Evolutionary conservation across 2,888 invertebrate genomes (phyloP).

Genomic region (Morpho achilles): DNA sequence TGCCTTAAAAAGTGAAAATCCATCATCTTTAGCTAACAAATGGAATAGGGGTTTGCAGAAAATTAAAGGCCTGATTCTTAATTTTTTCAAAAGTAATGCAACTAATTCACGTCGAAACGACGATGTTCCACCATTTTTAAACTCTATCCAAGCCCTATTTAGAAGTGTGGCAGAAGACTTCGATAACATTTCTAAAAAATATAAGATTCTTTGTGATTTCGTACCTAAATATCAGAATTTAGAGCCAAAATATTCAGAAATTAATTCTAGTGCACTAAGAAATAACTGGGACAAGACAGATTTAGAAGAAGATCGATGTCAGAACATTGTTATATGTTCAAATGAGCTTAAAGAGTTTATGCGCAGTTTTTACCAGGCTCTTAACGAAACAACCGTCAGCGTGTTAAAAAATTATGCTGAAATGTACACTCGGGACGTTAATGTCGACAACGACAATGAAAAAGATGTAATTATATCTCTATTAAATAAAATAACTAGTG

Average conservation of each 20-base stretch:
- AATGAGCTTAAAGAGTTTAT: slow-evolving; percentile 47
- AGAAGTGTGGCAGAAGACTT: slow-evolving; percentile 36
- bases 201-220: slow-evolving; percentile 42
- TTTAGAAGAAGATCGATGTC: slow-evolving; percentile 32
- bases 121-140: slow-evolving; percentile 33
- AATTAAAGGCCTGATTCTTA: slow-evolving; percentile 33
- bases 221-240: slow-evolving; percentile 20
- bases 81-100: slow-evolving; percentile 14
- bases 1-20: background rate
- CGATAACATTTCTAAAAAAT: slow-evolving; percentile 32
- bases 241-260: background rate
- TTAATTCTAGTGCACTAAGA: slow-evolving; percentile 18
- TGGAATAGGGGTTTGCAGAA: slow-evolving; percentile 36
- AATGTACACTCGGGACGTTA: slow-evolving; percentile 52
- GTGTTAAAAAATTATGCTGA: slow-evolving; percentile 49
- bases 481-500: slow-evolving; percentile 34
- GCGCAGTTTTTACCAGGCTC: slow-evolving; percentile 37
- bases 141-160: slow-evolving; percentile 39
- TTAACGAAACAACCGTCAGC: slow-evolving; percentile 48
- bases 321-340: slow-evolving; percentile 45
- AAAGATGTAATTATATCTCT: slow-evolving; percentile 33
- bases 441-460: slow-evolving; percentile 34
- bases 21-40: slow-evolving; percentile 17
- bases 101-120: slow-evolving; percentile 19
- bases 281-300: slow-evolving; percentile 11